Conservation (phyloP, 2,113 vertebrate genomes). For the Gymnogyps californianus region DNA sequence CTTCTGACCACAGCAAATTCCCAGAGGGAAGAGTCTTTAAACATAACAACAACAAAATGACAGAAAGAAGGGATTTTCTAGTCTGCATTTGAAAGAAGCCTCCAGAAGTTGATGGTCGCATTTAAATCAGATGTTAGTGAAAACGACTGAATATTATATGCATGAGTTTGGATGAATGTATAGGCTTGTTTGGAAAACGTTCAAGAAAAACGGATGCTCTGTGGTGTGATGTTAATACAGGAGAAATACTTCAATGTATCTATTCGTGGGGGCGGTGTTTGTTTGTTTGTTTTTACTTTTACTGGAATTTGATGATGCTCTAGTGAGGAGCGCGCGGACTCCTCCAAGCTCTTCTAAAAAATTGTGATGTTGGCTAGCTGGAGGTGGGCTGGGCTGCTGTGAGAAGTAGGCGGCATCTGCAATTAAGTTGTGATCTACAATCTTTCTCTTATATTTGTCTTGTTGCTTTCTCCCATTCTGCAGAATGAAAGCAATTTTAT, state of each 20-base stretch:
- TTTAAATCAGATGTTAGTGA: neutral
- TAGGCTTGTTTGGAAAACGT: neutral
- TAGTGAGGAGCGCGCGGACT: neutral
- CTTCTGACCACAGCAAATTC: conserved; percentile 16
- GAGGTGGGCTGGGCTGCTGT: neutral
- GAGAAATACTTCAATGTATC: neutral
- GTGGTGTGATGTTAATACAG: neutral
- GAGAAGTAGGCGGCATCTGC: neutral
- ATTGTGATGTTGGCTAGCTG: neutral
- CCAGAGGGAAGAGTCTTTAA: conserved; percentile 21
- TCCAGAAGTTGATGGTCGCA: neutral
- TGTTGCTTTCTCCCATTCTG: neutral
- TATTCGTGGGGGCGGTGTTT: neutral
- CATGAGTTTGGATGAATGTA: neutral
- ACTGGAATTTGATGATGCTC: neutral
- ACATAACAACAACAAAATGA: neutral
- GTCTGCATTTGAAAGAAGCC: neutral
- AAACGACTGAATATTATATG: neutral
- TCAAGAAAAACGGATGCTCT: neutral
- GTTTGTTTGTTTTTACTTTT: neutral
- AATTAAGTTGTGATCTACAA: neutral
- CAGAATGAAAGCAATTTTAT: neutral
- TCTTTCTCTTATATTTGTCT: neutral
- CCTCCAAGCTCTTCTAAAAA: neutral
- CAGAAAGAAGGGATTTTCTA: neutral